Conservation (phyloP, 2,797 vertebrate species). For the Capromys pilorides region DNA sequence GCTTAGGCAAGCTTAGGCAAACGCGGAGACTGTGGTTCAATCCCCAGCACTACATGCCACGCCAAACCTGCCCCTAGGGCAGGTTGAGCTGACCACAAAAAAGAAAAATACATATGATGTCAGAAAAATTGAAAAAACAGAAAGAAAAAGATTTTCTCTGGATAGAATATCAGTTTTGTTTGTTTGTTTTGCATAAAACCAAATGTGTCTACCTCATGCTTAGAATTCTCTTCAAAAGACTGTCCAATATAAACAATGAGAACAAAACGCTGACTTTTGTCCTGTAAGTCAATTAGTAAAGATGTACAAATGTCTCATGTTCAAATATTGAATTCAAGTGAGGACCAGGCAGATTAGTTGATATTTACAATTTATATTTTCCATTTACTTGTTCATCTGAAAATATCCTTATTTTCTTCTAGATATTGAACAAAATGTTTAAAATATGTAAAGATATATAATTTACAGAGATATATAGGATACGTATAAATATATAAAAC, state of each 20-base stretch:
- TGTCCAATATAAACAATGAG: not conserved
- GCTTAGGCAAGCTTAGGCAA: too few relatives aligned
- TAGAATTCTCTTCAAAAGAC: not conserved
- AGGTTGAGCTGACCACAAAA: too few relatives aligned
- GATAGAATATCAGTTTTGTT: not conserved
- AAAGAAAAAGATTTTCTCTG: not conserved
- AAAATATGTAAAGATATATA: not conserved
- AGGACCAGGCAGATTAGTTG: not conserved
- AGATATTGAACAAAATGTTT: not conserved
- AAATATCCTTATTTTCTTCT: not conserved
- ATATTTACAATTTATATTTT: not conserved
- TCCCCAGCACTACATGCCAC: too few relatives aligned
- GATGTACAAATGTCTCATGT: not conserved
- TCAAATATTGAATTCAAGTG: not conserved
- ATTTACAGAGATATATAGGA: not conserved
- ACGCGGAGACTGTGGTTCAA: too few relatives aligned
- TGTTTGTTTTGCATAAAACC: not conserved
- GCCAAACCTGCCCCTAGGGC: too few relatives aligned
- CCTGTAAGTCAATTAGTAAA: not conserved
- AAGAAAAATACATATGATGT: not conserved
- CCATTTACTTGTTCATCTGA: not conserved
- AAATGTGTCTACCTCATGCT: not conserved
- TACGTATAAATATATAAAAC: not conserved
- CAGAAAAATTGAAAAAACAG: slow-evolving; percentile 49
- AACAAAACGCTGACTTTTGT: slow-evolving; percentile 3